These are phyloP conservation scores for Dicyrtoma fusca DNA, from an alignment of 2,888 invertebrate species.

Conservation along the genomic window DNA sequence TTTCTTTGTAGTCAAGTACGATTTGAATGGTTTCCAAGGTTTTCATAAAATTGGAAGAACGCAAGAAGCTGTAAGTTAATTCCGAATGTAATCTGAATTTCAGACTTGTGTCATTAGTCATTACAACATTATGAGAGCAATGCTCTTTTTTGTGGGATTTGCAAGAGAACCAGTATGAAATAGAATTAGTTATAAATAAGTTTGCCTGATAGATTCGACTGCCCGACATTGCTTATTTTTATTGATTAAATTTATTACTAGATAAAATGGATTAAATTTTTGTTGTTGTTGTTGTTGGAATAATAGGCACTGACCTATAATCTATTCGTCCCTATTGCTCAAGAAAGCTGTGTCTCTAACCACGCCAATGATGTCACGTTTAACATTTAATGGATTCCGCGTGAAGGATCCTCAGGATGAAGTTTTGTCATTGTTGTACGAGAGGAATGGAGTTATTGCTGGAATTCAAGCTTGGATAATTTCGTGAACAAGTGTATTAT, in stretches of 20 bases:
- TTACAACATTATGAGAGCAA: too few relatives aligned
- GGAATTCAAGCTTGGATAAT: conserved; percentile 50
- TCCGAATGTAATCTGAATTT: too few relatives aligned
- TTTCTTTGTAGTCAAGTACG: conserved; percentile 24
- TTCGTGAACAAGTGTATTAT: neutral
- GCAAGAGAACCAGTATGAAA: neutral
- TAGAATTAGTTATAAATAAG: neutral
- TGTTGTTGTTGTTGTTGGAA: too few relatives aligned
- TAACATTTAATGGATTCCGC: conserved; percentile 45
- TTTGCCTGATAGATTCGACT: too few relatives aligned
- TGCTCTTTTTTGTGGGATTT: too few relatives aligned
- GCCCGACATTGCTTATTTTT: too few relatives aligned
- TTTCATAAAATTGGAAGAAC: conserved; percentile 19
- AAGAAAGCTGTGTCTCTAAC: conserved; percentile 9
- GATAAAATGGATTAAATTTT: too few relatives aligned
- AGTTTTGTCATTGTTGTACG: conserved; percentile 42
- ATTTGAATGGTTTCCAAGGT: conserved; percentile 18
- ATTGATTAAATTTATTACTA: too few relatives aligned
- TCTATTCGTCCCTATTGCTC: neutral
- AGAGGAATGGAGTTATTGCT: conserved; percentile 47
- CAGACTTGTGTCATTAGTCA: too few relatives aligned
- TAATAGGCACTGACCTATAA: too few relatives aligned
- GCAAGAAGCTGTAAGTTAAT: conserved; percentile 3
- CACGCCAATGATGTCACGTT: conserved; percentile 23
- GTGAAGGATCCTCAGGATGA: conserved; percentile 37